Percentiles rank a stretch among this genome's conserved stretches.
phyloP scores from a whole-genome alignment of 23 tunicate genomes.

The Clavelina lepadiformis region DNA sequence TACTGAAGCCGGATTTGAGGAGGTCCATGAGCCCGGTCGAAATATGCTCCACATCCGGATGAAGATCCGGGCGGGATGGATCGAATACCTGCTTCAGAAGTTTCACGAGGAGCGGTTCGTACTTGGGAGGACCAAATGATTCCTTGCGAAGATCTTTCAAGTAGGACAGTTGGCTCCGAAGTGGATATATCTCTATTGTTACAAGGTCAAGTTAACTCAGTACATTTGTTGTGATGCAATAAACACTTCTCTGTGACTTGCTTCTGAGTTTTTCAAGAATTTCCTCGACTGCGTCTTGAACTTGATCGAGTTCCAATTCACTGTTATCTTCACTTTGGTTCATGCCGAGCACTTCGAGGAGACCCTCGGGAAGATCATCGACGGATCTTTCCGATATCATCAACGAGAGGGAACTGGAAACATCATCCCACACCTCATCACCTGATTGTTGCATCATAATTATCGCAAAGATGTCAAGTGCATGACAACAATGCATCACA shows the following conservation, averaged over 20 bases:
- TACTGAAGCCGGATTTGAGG: slow-evolving; percentile 46
- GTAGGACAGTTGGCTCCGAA: slow-evolving; percentile 9
- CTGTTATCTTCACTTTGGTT: neutral
- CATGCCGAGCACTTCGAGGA: slow-evolving; percentile 11
- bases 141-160: slow-evolving; percentile 6
- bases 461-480: too few relatives aligned
- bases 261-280: slow-evolving; percentile 4
- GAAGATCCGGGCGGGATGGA: slow-evolving; percentile 38
- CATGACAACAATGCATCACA: neutral
- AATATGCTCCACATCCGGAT: slow-evolving; percentile 48
- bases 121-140: slow-evolving; percentile 29
- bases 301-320: slow-evolving; percentile 10
- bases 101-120: slow-evolving; percentile 28
- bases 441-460: slow-evolving; percentile 1
- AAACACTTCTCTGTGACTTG: neutral
- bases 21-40: slow-evolving; percentile 48
- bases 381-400: slow-evolving; percentile 5
- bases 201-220: neutral
- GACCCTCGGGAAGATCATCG: slow-evolving; percentile 21
- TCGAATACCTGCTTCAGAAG: slow-evolving; percentile 18
- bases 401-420: slow-evolving; percentile 29
- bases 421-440: slow-evolving; percentile 21
- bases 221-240: neutral
- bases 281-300: slow-evolving; percentile 19
- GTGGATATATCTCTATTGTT: neutral